Conservation (phyloP, 2,888 invertebrate species). For the Clusia tigrina region DNA sequence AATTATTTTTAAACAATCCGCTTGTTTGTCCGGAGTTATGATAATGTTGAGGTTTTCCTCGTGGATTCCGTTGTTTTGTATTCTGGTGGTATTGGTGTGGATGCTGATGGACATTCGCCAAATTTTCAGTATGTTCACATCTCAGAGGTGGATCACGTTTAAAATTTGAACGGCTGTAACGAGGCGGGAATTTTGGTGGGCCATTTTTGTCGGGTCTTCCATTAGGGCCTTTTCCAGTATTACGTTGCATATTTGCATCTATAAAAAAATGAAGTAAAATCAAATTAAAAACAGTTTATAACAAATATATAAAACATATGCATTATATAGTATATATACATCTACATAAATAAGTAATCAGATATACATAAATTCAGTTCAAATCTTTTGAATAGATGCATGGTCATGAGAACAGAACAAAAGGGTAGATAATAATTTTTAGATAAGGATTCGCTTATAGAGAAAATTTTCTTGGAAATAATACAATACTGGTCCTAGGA, state of each 20-base stretch:
- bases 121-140: no score
- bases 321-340: no score
- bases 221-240: constrained; percentile 1
- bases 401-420: no score
- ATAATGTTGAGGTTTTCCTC: neutral
- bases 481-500: no score
- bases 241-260: constrained; percentile 9
- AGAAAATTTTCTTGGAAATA: no score
- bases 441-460: no score
- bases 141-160: neutral
- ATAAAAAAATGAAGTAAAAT: neutral
- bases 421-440: no score
- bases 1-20: neutral
- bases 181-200: neutral
- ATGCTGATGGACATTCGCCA: neutral
- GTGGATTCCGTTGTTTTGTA: neutral
- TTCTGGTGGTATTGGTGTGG: neutral
- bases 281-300: constrained; percentile 2
- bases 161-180: neutral
- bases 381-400: no score
- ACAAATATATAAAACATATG: no score
- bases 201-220: neutral
- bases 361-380: no score
- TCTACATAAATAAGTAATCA: no score
- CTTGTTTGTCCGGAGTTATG: neutral